phyloP scores from a whole-genome alignment of 2,888 invertebrate species.

The Drosophila phalerata region DNA sequence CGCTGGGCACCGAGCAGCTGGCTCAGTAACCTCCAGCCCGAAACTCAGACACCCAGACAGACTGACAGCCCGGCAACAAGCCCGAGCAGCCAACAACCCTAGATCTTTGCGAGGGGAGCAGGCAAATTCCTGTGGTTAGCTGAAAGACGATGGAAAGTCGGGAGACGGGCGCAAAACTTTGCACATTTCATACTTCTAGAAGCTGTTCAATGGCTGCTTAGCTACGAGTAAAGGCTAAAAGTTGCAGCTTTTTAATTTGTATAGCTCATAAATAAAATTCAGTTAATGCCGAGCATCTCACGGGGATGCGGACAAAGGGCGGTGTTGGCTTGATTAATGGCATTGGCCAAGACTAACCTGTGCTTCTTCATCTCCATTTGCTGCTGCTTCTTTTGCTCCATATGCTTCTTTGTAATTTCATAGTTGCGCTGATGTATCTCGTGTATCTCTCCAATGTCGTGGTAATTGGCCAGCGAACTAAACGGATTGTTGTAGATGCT shows the following conservation, averaged over 20 bases:
- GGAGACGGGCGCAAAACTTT: slow-evolving; percentile 48
- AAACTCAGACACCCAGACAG: neutral
- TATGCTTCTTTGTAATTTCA: slow-evolving; percentile 85
- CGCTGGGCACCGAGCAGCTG: slow-evolving; percentile 62
- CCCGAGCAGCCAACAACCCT: neutral
- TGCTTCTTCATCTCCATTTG: slow-evolving; percentile 83
- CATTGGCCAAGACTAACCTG: slow-evolving; percentile 77
- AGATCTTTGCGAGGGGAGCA: neutral
- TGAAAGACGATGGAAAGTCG: neutral
- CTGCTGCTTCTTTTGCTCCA: slow-evolving; percentile 76
- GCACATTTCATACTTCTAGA: slow-evolving; percentile 56
- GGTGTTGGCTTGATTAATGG: slow-evolving; percentile 54
- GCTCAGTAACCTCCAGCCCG: slow-evolving; percentile 14
- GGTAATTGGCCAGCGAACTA: slow-evolving; percentile 83
- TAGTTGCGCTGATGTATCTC: slow-evolving; percentile 84
- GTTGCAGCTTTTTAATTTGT: slow-evolving; percentile 71
- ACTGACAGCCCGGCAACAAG: slow-evolving; percentile 1
- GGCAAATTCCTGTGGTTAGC: slow-evolving; percentile 13
- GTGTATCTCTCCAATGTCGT: slow-evolving; percentile 83
- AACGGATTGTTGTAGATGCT: slow-evolving; percentile 84
- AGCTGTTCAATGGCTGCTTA: slow-evolving; percentile 29
- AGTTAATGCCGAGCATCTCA: slow-evolving; percentile 29
- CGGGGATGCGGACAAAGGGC: neutral
- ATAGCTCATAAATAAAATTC: slow-evolving; percentile 68
- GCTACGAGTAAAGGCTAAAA: slow-evolving; percentile 38